phyloP scores from a whole-genome alignment of 2,888 invertebrate species.

The Sphaerophoria taeniata region DNA sequence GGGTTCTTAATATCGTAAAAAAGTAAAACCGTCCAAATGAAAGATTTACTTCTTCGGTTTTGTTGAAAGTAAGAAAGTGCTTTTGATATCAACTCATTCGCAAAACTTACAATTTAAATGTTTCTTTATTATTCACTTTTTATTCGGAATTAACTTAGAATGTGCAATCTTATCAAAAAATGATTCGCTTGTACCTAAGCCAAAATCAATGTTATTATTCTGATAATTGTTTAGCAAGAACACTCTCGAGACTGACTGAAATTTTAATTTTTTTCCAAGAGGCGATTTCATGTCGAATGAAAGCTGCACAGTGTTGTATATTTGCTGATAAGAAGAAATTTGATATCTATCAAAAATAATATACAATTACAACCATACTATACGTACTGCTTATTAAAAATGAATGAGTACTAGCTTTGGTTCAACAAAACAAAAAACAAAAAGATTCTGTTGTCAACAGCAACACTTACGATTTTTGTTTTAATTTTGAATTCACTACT shows the following conservation, averaged over 20 bases:
- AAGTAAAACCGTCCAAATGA: too few relatives aligned
- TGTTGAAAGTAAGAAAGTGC: too few relatives aligned
- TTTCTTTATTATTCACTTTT: too few relatives aligned
- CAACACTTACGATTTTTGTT: neutral
- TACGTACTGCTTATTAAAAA: neutral
- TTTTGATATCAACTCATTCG: too few relatives aligned
- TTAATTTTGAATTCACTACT: neutral
- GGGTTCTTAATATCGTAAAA: too few relatives aligned
- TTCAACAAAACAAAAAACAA: neutral
- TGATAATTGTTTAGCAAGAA: slow-evolving; percentile 2
- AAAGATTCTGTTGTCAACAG: neutral
- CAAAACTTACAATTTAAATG: too few relatives aligned
- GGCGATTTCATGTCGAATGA: neutral
- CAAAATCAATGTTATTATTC: neutral
- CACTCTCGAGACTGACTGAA: slow-evolving; percentile 17
- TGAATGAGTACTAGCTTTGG: neutral
- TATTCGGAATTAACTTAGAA: too few relatives aligned
- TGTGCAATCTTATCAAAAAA: slow-evolving; percentile 3
- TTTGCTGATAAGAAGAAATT: slow-evolving; percentile 28
- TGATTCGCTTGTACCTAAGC: neutral
- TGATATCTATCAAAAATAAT: slow-evolving; percentile 14
- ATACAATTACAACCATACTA: neutral
- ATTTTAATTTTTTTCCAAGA: neutral
- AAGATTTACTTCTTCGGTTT: too few relatives aligned
- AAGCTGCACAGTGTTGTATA: neutral